Base-by-base conservation (phyloP, 2,888 invertebrate species). In the Pollenia labialis region DNA sequence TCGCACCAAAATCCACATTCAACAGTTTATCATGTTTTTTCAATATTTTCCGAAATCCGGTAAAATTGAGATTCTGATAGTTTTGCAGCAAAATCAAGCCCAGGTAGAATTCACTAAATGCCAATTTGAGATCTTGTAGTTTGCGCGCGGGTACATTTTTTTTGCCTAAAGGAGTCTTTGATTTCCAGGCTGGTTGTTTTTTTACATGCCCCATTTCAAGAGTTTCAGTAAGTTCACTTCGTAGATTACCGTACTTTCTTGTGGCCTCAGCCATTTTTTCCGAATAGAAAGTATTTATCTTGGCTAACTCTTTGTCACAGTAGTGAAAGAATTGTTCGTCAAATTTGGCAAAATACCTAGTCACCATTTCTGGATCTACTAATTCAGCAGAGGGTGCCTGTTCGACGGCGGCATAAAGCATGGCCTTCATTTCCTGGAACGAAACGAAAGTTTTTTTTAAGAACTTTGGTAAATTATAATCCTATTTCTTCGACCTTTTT, bases 191-290 rank as follows among this genome's bases (percentile, higher is more conserved):
- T 2, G 92, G 91, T 80, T 92, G 92, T 83, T 94, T 93, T 64
- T 91, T 91, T 0, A 92, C 90, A 46, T 91, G 93, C 0, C 94
- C 94, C 89, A 92, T 93, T 86, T 94, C 93, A 66, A 93, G 77
- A 0, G 94, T 93, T 88, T 94, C 94, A 6, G 95, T 95, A 32
- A 97, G 92, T 90, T 97, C 97, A 82, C 95, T 96, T 88, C 95
- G 95, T 42, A 97, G 93, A 79, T 95, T 96, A 11, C 96, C 96
- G 93, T 95, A 97, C 92, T 97, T 97, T 81, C 97, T 94, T 10
- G 96, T 97, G 0, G 97, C 97, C 93, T 98, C 98, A 0, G 98
- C 97, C 90, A 98, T 94, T 93, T 98, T 98, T 93, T 98, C 97
- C 94, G 96, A 96, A 91, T 96, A 98, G 93, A 98, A 98, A 12